Percentiles rank a stretch among this genome's conserved stretches.
phyloP scores from a whole-genome alignment of 2,797 vertebrate species.

The Galaxias olidus region DNA sequence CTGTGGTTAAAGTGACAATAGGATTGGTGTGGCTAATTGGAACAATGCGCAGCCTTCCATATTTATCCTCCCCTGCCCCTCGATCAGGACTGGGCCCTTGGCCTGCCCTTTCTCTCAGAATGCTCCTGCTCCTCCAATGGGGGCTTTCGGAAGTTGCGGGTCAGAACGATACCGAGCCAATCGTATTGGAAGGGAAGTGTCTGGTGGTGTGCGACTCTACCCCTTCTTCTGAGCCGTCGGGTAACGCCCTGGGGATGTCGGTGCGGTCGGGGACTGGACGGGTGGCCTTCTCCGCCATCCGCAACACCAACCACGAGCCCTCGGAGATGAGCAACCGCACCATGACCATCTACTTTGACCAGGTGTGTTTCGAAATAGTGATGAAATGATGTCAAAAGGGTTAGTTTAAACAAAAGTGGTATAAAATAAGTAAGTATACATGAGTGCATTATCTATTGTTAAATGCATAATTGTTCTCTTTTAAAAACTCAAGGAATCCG shows the following conservation, averaged over 20 bases:
- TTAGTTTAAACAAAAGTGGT: neutral
- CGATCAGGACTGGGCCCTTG: neutral
- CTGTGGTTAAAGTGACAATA: neutral
- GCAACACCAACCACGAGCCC: conserved; percentile 80
- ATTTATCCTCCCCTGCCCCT: neutral
- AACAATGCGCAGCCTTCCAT: conserved; percentile 37
- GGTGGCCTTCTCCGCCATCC: conserved; percentile 77
- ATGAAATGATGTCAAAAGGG: neutral
- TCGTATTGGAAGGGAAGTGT: conserved; percentile 80
- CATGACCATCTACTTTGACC: conserved; percentile 82
- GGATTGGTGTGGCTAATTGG: neutral
- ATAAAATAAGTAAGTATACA: neutral
- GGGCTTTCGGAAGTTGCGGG: conserved; percentile 49
- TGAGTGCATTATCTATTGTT: neutral
- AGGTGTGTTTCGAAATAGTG: conserved; percentile 49
- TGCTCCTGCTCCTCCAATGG: conserved; percentile 52
- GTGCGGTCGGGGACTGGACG: conserved; percentile 75
- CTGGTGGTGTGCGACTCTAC: conserved; percentile 81
- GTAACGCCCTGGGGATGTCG: conserved; percentile 78
- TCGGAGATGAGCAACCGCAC: conserved; percentile 83
- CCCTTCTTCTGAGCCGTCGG: conserved; percentile 67
- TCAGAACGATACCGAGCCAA: conserved; percentile 80
- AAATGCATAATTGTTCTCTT: neutral
- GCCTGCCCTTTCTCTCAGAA: conserved; percentile 29
- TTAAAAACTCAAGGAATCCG: neutral